Conservation (phyloP, 2,797 vertebrate species). For the Stomatorhinus walkeri region DNA sequence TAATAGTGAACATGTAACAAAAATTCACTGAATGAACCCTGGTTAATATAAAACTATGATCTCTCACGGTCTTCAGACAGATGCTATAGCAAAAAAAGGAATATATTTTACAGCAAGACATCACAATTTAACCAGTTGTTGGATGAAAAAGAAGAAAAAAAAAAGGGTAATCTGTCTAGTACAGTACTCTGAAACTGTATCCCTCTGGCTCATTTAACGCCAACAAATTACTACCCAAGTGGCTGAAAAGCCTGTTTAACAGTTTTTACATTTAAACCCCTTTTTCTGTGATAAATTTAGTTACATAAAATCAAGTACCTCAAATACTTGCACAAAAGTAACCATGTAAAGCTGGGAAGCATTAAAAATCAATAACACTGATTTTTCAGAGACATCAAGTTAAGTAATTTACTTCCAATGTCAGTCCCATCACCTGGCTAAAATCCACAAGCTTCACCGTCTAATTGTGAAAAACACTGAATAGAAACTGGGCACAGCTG, state of each 20-base stretch:
- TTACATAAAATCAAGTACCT: background rate
- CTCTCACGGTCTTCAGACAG: background rate
- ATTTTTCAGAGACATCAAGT: background rate
- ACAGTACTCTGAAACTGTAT: background rate
- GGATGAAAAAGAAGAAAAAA: background rate
- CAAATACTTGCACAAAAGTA: background rate
- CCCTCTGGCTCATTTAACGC: background rate
- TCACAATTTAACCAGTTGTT: background rate
- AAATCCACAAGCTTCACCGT: background rate
- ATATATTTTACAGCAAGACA: slow-evolving; percentile 7
- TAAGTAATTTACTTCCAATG: background rate
- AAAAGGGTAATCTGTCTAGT: background rate
- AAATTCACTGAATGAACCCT: background rate
- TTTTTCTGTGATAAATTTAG: background rate
- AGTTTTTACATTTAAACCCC: background rate
- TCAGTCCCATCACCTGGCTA: background rate
- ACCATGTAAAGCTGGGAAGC: background rate
- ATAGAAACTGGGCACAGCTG: background rate
- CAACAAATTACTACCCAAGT: background rate
- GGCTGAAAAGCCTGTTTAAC: background rate
- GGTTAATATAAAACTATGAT: background rate
- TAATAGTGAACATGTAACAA: background rate
- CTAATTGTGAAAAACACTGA: background rate
- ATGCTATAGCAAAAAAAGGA: background rate
- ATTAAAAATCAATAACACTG: background rate